Base-by-base conservation (phyloP, 2,797 vertebrate genomes). In the Malacoctenus gilli region DNA sequence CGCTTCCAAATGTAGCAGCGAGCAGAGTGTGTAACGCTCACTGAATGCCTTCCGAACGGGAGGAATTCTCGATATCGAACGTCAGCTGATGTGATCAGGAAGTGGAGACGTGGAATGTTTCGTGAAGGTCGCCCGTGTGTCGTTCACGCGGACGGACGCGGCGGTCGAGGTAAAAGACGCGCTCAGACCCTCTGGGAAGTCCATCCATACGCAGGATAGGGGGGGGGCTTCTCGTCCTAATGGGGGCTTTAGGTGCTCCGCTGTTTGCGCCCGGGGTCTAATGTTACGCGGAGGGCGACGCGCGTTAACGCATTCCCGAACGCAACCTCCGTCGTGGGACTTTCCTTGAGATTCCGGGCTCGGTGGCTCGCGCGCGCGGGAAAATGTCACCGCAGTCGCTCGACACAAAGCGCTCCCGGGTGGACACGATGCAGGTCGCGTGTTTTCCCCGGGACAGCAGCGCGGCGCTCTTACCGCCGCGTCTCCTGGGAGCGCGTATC, bases 251-350 rank as follows among this genome's bases (percentile, higher is more conserved):
- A 69, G 16, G 51, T 37, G 38, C 60, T 39, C 16, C 30, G 47
- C 2, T 20, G 36, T 20, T 38, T 73, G 49, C 43, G 60, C 16
- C n/a, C 40, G 19, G 59, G 9, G 46, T 46, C 23, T 13, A 1
- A n/a, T 22, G 23, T 48, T 23, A 47, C 10, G 19, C 9, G 13
- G 8, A 38, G 38, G 22, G 5, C 37, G 67, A 37, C 35, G 13
- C n/a, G 32, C 0, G 9, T 4, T 82, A 69, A 77, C 80, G 40
- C 82, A 80, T 82, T 75, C 67, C 75, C 37, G 20, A 79, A 72
- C 54, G 69, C 31, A n/a, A n/a, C 57, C 54, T 79, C 61, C 48
- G 30, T 83, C 87, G 76, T 63, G 59, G 60, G 72, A 79, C n/a
- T 64, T 80, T 62, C 72, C 72, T 43, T 58, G 37, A 71, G 77